A percentile compares a stretch with the other conserved stretches of the same genome.
Evolutionary conservation across 2,797 vertebrate species (phyloP).

Genomic region (Gallinago stenura): DNA sequence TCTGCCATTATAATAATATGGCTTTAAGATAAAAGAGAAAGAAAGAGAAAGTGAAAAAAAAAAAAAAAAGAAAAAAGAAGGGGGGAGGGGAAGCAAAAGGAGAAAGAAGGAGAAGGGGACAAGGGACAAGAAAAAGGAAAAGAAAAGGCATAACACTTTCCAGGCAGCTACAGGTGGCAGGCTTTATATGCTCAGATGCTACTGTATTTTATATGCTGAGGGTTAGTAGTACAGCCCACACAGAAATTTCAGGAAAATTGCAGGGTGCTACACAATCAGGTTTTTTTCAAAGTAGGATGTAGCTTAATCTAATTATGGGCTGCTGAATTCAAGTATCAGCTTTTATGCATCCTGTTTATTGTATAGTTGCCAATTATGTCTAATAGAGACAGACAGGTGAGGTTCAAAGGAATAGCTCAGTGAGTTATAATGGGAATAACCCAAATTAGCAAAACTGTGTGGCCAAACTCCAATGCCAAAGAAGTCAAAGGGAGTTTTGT

Average conservation of each 20-base stretch:
- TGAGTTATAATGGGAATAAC: background rate
- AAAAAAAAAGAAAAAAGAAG: background rate
- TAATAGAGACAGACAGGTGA: slow-evolving; percentile 23
- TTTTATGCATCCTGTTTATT: slow-evolving; percentile 65
- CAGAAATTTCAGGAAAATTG: slow-evolving; percentile 47
- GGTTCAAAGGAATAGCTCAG: slow-evolving; percentile 36
- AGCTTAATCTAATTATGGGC: slow-evolving; percentile 43
- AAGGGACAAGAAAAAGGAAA: background rate
- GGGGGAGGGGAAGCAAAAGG: background rate
- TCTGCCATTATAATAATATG: background rate
- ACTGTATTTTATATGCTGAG: background rate
- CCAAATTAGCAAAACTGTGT: background rate
- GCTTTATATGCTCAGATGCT: background rate
- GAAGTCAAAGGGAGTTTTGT: slow-evolving; percentile 24
- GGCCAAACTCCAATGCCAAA: background rate
- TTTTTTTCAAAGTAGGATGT: slow-evolving; percentile 6
- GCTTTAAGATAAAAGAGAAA: background rate
- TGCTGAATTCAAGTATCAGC: slow-evolving; percentile 25
- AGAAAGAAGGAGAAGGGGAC: background rate
- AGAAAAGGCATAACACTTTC: background rate
- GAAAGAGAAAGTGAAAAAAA: background rate
- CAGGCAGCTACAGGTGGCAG: background rate
- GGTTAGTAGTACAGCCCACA: background rate
- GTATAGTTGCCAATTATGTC: slow-evolving; percentile 39
- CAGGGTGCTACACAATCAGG: slow-evolving; percentile 14